Base-by-base conservation (phyloP, 2,888 invertebrate species). In the Creontiades dilutus region DNA sequence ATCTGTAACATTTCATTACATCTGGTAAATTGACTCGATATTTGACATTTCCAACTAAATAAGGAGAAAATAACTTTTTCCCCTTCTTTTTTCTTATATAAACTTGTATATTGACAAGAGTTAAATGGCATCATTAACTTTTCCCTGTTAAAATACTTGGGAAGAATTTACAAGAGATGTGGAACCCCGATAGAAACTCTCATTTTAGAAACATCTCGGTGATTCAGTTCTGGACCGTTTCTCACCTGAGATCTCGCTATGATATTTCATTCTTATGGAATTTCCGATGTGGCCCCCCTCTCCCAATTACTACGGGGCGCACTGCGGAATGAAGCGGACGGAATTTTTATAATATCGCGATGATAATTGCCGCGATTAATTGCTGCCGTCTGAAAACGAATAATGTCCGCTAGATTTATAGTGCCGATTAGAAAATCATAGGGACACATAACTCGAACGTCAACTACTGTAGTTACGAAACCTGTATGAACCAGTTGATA, bases 181-280 rank as follows among this genome's bases (percentile, higher is more conserved):
- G 52, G 16, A 52, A 52, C 14, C 14, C 37, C 11, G 16, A 52
- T 16, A 61, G 19, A 61, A 61, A 61, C n/a, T 3, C 19, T 19
- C 19, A 61, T 61, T 19, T 19, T 19, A 9, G n/a, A 19, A 61
- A 61, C 19, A 61, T 61, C 61, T 16, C 61, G 9, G 19, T 16
- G 19, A 9, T 61, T 61, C n/a, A 19, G 19, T 61, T n/a, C n/a
- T 16, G n/a, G n/a, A 19, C n/a, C 61, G 9, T 61, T 61, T 61
- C 61, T 61, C 61, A 61, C 61, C n/a, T n/a, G 61, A 19, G 19
- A 61, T 61, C 61, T 61, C 52, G 52, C 37, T 37, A 12, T 61
- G 61, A 61, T 61, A 61, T 61, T 61, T 61, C 61, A 61, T 52
- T 52, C 16, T 37, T 37, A 37, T 37, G 37, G 37, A 3, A 52